Conservation (phyloP, 2,113 vertebrate species). For the Salvelinus alpinus region DNA sequence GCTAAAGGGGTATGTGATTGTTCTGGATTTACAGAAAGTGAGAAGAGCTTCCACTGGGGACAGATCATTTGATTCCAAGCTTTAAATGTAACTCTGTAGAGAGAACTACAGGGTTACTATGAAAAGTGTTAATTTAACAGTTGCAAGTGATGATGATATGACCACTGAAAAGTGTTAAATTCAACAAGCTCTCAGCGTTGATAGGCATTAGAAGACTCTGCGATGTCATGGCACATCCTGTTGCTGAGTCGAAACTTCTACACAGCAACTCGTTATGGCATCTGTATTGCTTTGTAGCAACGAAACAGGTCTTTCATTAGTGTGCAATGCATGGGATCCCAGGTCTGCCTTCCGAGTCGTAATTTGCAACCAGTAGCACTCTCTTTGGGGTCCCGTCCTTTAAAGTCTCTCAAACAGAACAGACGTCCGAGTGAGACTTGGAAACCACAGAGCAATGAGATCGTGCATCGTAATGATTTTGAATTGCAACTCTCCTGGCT, state of each 20-base stretch:
- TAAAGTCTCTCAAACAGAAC: slow-evolving; percentile 20
- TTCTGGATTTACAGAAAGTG: background rate
- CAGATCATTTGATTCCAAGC: background rate
- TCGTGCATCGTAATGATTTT: slow-evolving; percentile 17
- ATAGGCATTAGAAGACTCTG: no score
- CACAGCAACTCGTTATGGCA: background rate
- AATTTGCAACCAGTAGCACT: slow-evolving; percentile 2
- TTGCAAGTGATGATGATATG: no score
- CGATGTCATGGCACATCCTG: no score
- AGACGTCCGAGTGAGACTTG: background rate
- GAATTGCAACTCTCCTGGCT: slow-evolving; percentile 9
- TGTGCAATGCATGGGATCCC: background rate
- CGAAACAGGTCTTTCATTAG: background rate
- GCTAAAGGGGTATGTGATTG: background rate
- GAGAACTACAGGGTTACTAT: background rate
- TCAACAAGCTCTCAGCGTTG: no score
- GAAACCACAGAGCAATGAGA: slow-evolving; percentile 1
- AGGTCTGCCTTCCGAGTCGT: slow-evolving; percentile 5
- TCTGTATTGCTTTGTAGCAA: background rate
- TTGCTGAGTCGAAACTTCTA: no score
- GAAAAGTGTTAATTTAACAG: no score
- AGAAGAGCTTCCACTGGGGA: no score
- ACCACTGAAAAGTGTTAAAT: no score
- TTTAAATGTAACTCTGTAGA: background rate
- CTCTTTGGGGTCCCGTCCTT: slow-evolving; percentile 8